These are phyloP conservation scores for Trypoxylon attenuatum DNA, from an alignment of 2,888 invertebrate genomes.

Conservation along the genomic window DNA sequence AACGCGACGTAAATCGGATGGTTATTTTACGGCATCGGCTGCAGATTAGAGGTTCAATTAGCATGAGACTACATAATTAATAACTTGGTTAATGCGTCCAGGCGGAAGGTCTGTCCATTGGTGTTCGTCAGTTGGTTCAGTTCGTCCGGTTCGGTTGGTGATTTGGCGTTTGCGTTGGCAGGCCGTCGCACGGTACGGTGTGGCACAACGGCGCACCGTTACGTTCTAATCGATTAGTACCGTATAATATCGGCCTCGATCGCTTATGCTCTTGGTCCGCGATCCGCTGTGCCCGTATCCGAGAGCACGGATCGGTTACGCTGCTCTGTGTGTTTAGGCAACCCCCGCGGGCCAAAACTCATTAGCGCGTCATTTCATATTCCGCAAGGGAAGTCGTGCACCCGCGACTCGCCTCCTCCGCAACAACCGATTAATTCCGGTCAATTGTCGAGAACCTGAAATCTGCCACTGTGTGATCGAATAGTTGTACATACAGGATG, in stretches of 20 bases:
- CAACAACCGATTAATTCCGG: constrained; percentile 50
- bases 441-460: constrained; percentile 44
- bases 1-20: constrained; percentile 49
- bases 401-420: constrained; percentile 6
- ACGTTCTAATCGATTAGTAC: constrained; percentile 49
- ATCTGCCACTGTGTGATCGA: constrained; percentile 29
- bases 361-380: constrained; percentile 64
- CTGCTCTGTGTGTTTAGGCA: constrained; percentile 45
- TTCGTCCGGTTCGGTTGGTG: constrained; percentile 46
- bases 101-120: constrained; percentile 68
- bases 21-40: constrained; percentile 57
- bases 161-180: constrained; percentile 48
- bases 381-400: constrained; percentile 58
- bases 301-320: constrained; percentile 42
- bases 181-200: too few species aligned
- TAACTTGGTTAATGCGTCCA: constrained; percentile 70
- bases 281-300: constrained; percentile 1
- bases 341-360: constrained; percentile 53
- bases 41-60: constrained; percentile 70
- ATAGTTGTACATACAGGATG: too few species aligned
- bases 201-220: constrained; percentile 19
- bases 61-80: constrained; percentile 72
- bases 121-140: constrained; percentile 44
- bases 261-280: constrained; percentile 27
- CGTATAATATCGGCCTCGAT: constrained; percentile 43